A percentile compares a stretch with the other conserved stretches of the same genome.
Evolutionary conservation across 2,797 vertebrate species (phyloP).

Genomic region (Labroides dimidiatus): DNA sequence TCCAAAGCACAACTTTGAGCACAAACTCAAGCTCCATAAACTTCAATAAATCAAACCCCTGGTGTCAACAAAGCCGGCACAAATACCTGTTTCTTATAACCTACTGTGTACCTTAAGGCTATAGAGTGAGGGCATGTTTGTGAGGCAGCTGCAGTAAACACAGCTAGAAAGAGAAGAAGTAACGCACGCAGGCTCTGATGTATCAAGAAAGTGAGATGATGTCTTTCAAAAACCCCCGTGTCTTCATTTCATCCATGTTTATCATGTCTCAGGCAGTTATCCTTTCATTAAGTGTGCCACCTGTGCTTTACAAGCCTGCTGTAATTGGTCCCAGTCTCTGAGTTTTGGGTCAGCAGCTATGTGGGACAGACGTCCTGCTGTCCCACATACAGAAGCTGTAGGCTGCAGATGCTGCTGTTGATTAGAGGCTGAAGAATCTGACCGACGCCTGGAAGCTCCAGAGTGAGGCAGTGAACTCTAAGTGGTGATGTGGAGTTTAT

Average conservation of each 20-base stretch:
- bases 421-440: slow-evolving; percentile 25
- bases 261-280: not conserved
- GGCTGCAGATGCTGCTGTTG: slow-evolving; percentile 6
- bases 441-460: slow-evolving; percentile 20
- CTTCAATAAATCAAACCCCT: slow-evolving; percentile 64
- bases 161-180: not conserved
- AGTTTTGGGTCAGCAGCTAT: slow-evolving; percentile 76
- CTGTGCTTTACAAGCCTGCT: slow-evolving; percentile 51
- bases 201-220: not conserved
- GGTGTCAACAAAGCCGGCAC: slow-evolving; percentile 49
- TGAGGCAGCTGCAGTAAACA: not conserved
- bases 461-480: not conserved
- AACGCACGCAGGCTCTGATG: not conserved
- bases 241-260: not conserved
- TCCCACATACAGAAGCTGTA: slow-evolving; percentile 52
- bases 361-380: slow-evolving; percentile 67
- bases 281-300: slow-evolving; percentile 31
- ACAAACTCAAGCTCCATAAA: slow-evolving; percentile 41
- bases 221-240: not conserved
- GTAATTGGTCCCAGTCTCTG: slow-evolving; percentile 49
- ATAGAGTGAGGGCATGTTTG: not conserved
- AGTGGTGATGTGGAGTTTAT: not conserved
- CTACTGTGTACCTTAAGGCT: slow-evolving; percentile 22
- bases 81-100: slow-evolving; percentile 45
- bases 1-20: slow-evolving; percentile 52